These are phyloP conservation scores for Diplazon laetatorius DNA, from an alignment of 2,888 invertebrate genomes.

Conservation along the genomic window DNA sequence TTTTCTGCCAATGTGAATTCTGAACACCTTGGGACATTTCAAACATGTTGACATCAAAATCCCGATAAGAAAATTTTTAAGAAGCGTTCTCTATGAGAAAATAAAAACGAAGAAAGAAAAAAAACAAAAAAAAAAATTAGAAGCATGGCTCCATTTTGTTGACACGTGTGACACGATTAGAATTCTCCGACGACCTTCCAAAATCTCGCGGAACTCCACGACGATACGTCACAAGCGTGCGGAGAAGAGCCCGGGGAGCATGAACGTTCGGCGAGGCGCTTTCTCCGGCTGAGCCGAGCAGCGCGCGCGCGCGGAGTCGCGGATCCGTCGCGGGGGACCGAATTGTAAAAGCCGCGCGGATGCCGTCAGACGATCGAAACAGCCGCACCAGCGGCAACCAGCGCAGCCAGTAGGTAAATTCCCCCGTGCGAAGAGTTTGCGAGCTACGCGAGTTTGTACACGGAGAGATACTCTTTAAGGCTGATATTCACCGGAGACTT, in stretches of 20 bases:
- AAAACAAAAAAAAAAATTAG: too few species aligned
- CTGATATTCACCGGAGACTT: conserved; percentile 68
- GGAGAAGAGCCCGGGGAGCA: conserved; percentile 24
- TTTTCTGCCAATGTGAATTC: too few species aligned
- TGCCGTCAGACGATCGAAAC: conserved; percentile 19
- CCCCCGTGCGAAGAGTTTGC: conserved; percentile 16
- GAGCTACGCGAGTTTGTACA: conserved; percentile 44
- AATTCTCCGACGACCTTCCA: conserved; percentile 2
- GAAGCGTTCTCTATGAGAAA: too few species aligned
- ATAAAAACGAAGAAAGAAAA: too few species aligned
- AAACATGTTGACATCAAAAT: too few species aligned
- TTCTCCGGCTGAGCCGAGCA: conserved; percentile 56
- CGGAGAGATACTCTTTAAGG: conserved; percentile 60
- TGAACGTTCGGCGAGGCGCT: conserved; percentile 49
- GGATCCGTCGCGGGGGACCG: conserved; percentile 19
- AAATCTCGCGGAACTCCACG: conserved; percentile 26
- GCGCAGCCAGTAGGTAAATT: conserved; percentile 7
- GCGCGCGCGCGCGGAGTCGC: conserved; percentile 9
- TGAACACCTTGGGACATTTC: too few species aligned
- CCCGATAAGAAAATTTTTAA: too few species aligned
- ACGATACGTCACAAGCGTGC: conserved; percentile 23
- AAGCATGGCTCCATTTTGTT: too few species aligned
- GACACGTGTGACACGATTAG: background rate
- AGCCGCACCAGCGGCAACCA: background rate
- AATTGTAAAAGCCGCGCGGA: conserved; percentile 49